These are phyloP conservation scores for Brachypterus glaber DNA, from an alignment of 2,888 invertebrate species.

Conservation along the genomic window DNA sequence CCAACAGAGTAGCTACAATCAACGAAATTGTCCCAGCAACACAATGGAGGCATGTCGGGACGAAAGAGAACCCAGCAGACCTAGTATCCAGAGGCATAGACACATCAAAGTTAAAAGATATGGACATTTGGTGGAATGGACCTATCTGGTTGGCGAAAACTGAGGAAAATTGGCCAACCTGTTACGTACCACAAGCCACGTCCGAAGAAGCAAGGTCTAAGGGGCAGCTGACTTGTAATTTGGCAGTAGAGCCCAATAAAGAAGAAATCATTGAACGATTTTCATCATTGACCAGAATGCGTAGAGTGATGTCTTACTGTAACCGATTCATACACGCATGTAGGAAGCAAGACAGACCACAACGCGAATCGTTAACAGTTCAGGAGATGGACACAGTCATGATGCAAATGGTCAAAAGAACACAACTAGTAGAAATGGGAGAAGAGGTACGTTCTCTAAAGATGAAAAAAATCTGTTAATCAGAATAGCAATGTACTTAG, in stretches of 20 bases:
- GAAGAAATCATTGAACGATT: not conserved
- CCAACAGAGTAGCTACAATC: conserved; percentile 17
- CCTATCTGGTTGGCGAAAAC: conserved; percentile 7
- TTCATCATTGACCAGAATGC: conserved; percentile 4
- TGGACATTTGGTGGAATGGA: conserved; percentile 14
- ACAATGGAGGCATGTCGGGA: conserved; percentile 16
- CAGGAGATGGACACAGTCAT: too few relatives aligned
- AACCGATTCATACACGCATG: too few relatives aligned
- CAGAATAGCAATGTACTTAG: too few relatives aligned
- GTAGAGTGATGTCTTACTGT: not conserved
- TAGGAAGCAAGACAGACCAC: too few relatives aligned
- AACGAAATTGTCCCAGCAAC: not conserved
- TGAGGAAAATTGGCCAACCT: not conserved
- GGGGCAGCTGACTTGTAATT: not conserved
- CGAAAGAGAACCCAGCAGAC: conserved; percentile 16
- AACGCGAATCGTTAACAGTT: too few relatives aligned
- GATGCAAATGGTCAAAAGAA: too few relatives aligned
- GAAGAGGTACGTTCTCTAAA: too few relatives aligned
- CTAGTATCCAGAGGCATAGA: conserved; percentile 12
- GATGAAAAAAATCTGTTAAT: too few relatives aligned
- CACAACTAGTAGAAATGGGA: too few relatives aligned
- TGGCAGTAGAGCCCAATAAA: not conserved
- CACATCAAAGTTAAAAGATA: not conserved
- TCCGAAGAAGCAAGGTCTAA: conserved; percentile 1
- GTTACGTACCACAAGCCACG: not conserved